Evolutionary conservation across 2,113 vertebrate genomes (phyloP), one percentile per base, ranked within the genome.

Genomic region (Maccullochella peelii): DNA sequence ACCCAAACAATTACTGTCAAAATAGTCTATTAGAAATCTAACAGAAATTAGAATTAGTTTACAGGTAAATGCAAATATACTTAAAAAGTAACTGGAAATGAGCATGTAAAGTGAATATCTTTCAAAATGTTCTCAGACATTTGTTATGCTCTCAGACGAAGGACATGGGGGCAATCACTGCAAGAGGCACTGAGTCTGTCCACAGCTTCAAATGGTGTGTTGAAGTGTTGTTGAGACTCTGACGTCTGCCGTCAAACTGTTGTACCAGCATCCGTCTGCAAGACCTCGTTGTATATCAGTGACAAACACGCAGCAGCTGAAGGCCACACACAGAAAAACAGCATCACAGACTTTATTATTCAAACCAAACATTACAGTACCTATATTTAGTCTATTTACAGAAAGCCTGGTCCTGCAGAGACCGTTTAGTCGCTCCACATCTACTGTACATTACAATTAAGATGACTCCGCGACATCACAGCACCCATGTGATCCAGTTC

Each of bases 311-410:
- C 49, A 50, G 49, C 49, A 50, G 49, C 18, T 50, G 49, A 2
- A 20, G 14, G 47, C 15, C 42, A 12, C 42, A 16, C 36, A 20
- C 73, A 49, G 25, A 20, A 36, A 42, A 20, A 49, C 27, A 1
- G 62, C 68, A 8, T 40, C 0, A 80, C 6, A 65, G 25, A 25
- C 25, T 73, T 73, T 47, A 65, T 73, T 73, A 47, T 66, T 73
- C 18, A 71, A 52, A 50, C 16, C 27, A n/a, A 58, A n/a, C 57
- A 5, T 12, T 0, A 14, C 2, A 44, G 44, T 44, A 44, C 44
- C 8, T 52, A 8, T 14, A 49, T 36, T 61, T n/a, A 9, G 12
- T 47, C 18, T 8, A 1, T 50, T 18, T 44, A 30, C 62, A 57
- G 20, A 6, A 47, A n/a, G 4, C 76, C 38, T 23, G 47, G 33